These are phyloP conservation scores for Orchesella cincta DNA, from an alignment of 1,140 invertebrate genomes.

Conservation along the genomic window DNA sequence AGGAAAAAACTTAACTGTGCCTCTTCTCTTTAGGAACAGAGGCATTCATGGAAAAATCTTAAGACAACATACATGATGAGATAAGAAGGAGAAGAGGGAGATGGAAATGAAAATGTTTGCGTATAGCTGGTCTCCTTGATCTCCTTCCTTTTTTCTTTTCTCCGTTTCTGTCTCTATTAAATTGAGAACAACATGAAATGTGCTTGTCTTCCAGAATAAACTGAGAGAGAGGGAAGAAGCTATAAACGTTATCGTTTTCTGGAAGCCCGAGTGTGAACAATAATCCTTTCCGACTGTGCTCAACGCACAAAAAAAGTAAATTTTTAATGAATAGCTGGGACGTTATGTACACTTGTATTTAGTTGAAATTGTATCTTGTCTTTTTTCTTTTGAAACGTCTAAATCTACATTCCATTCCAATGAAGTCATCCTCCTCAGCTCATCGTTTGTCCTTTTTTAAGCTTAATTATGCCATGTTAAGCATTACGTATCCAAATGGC, in stretches of 20 bases:
- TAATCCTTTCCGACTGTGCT: not conserved
- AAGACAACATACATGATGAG: not conserved
- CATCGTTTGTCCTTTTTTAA: no score
- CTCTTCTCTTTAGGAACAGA: not conserved
- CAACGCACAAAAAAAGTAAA: not conserved
- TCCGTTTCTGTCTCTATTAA: not conserved
- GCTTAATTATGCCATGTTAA: no score
- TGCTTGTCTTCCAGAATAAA: not conserved
- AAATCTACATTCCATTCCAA: no score
- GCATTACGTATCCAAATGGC: no score
- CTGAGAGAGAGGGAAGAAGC: not conserved
- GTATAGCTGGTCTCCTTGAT: not conserved
- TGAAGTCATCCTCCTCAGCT: no score
- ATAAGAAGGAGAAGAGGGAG: not conserved
- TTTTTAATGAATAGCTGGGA: slow-evolving; percentile 6
- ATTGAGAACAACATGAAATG: not conserved
- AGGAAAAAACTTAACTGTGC: not conserved
- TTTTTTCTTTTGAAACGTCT: no score
- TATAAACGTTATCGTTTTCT: not conserved
- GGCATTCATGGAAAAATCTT: not conserved
- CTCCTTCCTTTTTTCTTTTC: not conserved
- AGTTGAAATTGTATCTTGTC: no score
- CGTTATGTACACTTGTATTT: no score
- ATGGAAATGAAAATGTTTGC: not conserved
- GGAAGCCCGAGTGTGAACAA: not conserved